Evolutionary conservation across 2,888 invertebrate genomes (phyloP), one percentile per base, ranked within the genome.

Genomic region (Sericinus montela): DNA sequence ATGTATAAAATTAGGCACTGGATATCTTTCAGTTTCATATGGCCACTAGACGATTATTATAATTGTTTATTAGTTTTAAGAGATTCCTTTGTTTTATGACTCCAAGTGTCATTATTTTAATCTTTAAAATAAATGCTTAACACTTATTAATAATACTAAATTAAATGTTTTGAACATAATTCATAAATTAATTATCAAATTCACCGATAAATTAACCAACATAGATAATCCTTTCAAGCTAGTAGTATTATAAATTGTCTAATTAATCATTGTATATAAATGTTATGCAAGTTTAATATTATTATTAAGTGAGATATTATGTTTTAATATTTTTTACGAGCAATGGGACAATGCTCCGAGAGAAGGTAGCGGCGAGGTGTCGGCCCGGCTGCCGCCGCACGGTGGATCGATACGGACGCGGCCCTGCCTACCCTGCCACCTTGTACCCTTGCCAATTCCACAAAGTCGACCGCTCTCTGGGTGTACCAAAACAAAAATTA

Each of bases 361-460:
- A 51, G 54, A 54, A 56, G 51, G 65, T 61, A 70, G 67, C 63
- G 66, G 67, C n/a, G 68, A 75, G 71, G 70, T 71, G 68, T 65
- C 65, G 69, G 68, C 60, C 59, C 67, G 72, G 66, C 66, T 59
- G 64, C 65, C 59, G 60, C 63, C 59, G 60, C 45, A 34, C 44
- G 45, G 54, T 62, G 62, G 69, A 72, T 72, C 72, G 67, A 72
- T 72, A 71, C 62, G 56, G 62, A 58, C 59, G 58, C 56, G 63
- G 62, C 58, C 63, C 73, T 69, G 48, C 48, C 45, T 32, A 14
- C 39, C 29, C 62, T 68, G 65, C 69, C 65, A 65, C 69, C 69
- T 67, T 37, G 63, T 70, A 65, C 67, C 69, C 72, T 69, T 64
- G 69, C 68, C 72, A 66, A 69, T 67, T 61, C 64, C 61, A 64